Evolutionary conservation across 1,140 invertebrate species (phyloP), one percentile per base, ranked within the genome.

Genomic region (Zaprionus taronus): DNA sequence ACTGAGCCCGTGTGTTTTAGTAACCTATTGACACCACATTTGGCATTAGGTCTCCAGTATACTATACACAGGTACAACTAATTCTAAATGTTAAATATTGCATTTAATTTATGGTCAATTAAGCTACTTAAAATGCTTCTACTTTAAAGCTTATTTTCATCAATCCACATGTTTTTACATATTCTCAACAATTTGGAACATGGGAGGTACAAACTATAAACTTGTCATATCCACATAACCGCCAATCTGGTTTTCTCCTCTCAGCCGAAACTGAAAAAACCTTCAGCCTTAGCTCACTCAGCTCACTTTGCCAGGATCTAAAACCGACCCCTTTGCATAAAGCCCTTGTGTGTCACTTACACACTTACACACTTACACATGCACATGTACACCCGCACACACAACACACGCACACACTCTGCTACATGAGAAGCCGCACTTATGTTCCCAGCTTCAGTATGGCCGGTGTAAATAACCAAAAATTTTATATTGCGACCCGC

Each of bases 391-490:
- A 5, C 41, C 28, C 38, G 26, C 44, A 36, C 60, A 60, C 44
- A 49, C 44, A 6, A 6, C 28, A 20, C 15, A 17, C 31, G 26
- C 56, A 65, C 38, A 20, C 14, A 61, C 58, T 64, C 53, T 44
- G 77, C 41, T 38, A 75, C 70, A 84, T 81, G 72, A 72, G 62
- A 67, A 61, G 66, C 82, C 74, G 70, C 63, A 86, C 72, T 76
- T 79, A 77, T 86, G 77, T 66, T 55, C 61, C 41, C 62, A 70
- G 73, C 84, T 82, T 80, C 69, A 70, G 56, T 69, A 47, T 68
- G 65, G 49, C 60, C 47, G 77, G 74, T 76, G 79, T 79, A 80
- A 86, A 86, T 86, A 83, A 83, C 84, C 83, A 83, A 80, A 86
- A 87, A 80, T 87, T 72, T 58, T 89, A 89, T 83, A 89, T 89